Evolutionary conservation across 2,888 invertebrate species (phyloP), one percentile per base, ranked within the genome.

Genomic region (Bombylius major): DNA sequence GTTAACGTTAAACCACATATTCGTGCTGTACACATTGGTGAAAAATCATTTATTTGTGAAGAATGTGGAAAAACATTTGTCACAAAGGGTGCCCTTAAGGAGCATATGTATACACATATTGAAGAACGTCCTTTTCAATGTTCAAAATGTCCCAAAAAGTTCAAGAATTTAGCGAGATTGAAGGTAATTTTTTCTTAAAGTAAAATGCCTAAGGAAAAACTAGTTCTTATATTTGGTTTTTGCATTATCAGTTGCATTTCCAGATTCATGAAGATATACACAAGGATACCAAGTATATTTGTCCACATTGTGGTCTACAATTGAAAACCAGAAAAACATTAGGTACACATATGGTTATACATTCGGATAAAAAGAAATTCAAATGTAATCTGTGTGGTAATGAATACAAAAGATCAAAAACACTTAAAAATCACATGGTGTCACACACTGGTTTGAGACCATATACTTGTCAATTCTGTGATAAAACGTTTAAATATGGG

Each of bases 91-190:
- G 75, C 77, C 3, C 64, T 78, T 0, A 75, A 73, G 46, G 77
- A 77, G 59, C 78, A 78, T 64, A 70, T 75, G 57, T 66, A 76
- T 6, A 75, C 75, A 4, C 78, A 78, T 59, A 75, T 74, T n/a
- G 74, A 75, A 4, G 75, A 73, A 69, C 72, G n/a, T 5, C 77
- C 76, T 0, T 77, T 71, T 60, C 68, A 69, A 48, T 78, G 78
- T 62, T 64, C 68, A 3, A 69, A 72, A 33, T 74, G 73, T 50
- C 65, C 67, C 2, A 70, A 70, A n/a, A 62, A 63, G 11, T 73
- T 73, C 54, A 73, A 75, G 62, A 73, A 69, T 55, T 65, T 67
- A 39, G 62, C 70, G 1, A 62, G 70, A 3, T 62, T 73, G 32
- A 70, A 66, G 55, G 64, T 67, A 50, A 7, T 12, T 44, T 5